Percentiles rank a stretch among this genome's conserved stretches.
Evolutionary conservation across 2,888 invertebrate species (phyloP).

Genomic region (Luperina nickerlii): DNA sequence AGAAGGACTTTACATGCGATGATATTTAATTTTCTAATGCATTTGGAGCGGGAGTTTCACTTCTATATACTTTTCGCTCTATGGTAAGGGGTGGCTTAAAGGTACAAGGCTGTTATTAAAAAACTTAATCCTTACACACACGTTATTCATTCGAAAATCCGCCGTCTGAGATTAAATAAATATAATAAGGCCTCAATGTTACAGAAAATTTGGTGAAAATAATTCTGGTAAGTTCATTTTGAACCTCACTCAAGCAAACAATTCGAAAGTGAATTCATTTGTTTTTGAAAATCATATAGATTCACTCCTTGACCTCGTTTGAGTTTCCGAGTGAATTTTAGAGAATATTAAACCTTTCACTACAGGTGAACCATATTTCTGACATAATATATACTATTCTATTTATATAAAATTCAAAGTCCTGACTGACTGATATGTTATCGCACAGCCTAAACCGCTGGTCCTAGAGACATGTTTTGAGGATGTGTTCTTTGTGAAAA

Average conservation of each 20-base stretch:
- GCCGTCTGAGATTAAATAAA: neutral
- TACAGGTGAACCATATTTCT: too few species aligned
- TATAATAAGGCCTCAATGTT: neutral
- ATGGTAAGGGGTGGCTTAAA: neutral
- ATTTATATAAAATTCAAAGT: too few species aligned
- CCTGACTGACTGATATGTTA: too few species aligned
- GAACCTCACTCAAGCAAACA: neutral
- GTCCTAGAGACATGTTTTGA: too few species aligned
- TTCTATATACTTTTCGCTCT: conserved; percentile 1
- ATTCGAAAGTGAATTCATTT: neutral
- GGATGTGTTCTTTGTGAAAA: too few species aligned
- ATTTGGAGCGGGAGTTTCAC: neutral
- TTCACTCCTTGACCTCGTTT: neutral
- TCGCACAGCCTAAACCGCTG: too few species aligned
- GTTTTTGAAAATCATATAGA: neutral
- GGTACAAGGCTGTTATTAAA: conserved; percentile 17
- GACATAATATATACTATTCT: too few species aligned
- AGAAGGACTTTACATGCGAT: neutral
- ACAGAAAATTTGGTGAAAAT: neutral
- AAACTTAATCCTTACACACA: conserved; percentile 20
- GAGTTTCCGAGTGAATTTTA: neutral
- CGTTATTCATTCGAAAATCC: neutral
- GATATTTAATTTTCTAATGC: neutral
- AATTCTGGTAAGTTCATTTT: neutral
- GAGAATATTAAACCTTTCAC: too few species aligned